phyloP scores from a whole-genome alignment of 2,797 vertebrate genomes.

The Argyrosomus regius region DNA sequence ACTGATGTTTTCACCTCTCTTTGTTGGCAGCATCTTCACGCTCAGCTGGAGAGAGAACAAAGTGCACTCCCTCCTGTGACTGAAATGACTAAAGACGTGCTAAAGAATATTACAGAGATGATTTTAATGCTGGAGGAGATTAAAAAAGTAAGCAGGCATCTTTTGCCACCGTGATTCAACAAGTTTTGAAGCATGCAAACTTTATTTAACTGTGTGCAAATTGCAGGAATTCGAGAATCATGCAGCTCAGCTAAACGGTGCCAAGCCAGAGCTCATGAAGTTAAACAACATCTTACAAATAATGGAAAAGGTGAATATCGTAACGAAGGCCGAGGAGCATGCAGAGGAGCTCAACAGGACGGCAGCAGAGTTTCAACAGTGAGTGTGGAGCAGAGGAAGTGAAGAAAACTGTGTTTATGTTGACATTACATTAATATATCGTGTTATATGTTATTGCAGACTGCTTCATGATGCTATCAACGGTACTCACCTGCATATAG shows the following conservation, averaged over 20 bases:
- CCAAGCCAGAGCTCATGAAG: conserved; percentile 80
- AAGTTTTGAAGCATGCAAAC: not conserved
- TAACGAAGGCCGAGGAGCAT: conserved; percentile 86
- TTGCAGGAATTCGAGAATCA: conserved; percentile 85
- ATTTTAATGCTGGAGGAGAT: conserved; percentile 78
- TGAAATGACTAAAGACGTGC: conserved; percentile 74
- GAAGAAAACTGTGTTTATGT: not conserved
- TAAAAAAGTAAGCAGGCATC: conserved; percentile 78
- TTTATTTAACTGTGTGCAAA: not conserved
- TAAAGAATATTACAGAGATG: conserved; percentile 75
- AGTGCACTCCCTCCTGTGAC: conserved; percentile 65
- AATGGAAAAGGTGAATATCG: conserved; percentile 72
- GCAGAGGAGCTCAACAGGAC: conserved; percentile 82
- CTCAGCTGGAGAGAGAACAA: conserved; percentile 79
- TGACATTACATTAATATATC: not conserved
- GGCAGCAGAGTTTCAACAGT: conserved; percentile 87
- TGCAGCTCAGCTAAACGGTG: conserved; percentile 86
- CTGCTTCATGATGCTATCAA: conserved; percentile 81
- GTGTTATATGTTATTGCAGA: conserved; percentile 73
- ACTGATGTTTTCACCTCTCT: not conserved
- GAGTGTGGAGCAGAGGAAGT: conserved; percentile 54
- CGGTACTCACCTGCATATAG: conserved; percentile 74
- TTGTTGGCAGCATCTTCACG: conserved; percentile 72
- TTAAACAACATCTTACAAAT: conserved; percentile 76
- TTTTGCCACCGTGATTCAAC: not conserved